Evolutionary conservation across 2,797 vertebrate species (phyloP), one percentile per base, ranked within the genome.

Genomic region (Rhabdomys pumilio): DNA sequence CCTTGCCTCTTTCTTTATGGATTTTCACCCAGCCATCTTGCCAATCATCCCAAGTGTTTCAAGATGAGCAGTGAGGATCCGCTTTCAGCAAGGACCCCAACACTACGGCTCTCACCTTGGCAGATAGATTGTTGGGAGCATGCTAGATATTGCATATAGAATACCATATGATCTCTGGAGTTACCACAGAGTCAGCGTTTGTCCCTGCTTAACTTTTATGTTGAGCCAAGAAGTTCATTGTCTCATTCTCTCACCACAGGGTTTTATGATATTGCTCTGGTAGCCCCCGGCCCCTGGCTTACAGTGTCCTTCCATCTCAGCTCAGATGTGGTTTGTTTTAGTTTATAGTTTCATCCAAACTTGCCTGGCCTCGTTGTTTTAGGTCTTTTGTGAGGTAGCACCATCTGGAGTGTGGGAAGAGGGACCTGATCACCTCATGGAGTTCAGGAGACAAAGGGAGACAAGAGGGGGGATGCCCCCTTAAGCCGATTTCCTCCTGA

Each of bases 151-250:
- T 63, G 67, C 12, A 2, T 90, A 24, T 53, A 20, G 7, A 20
- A 5, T 20, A 5, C 67, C n/a, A 1, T 22, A 20, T 20, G 41
- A 24, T 6, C 14, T 34, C 17, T 20, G 1, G n/a, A 10, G 4
- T 72, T 38, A 31, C 14, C 80, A 57, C 38, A 4, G 6, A 31
- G 38, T 53, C 82, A 29, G 6, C 6, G 0, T 47, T 44, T n/a
- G 50, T 76, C 34, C 20, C 13, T 24, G 75, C 34, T 15, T 8
- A n/a, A 1, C 31, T 90, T 92, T 69, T 24, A 4, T 84, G 12
- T 34, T 65, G 92, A 38, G 19, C 63, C 9, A 22, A 77, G 57
- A 95, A 88, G 44, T 31, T 4, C 38, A 12, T 12, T 31, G 0
- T 59, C 59, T n/a, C 61, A 26, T 79, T 86, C 55, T 44, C 67